Evolutionary conservation across 2,888 invertebrate genomes (phyloP), one percentile per base, ranked within the genome.

Genomic region (Julus scandinavius): DNA sequence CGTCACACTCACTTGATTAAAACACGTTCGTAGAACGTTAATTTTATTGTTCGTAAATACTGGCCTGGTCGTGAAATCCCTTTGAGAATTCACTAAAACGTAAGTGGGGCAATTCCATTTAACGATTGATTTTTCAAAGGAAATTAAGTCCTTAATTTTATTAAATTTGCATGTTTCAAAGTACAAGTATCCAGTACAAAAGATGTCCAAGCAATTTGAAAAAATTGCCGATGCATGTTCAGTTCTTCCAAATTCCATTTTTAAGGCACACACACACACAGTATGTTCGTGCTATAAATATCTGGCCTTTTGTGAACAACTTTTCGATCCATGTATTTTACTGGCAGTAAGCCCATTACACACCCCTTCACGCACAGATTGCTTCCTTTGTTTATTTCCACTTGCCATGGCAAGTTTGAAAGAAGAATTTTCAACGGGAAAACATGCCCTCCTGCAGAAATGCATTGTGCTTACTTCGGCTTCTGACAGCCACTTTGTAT

Each of bases 1-100:
- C 63, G 63, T 63, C 63, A 63, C 63, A 63, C n/a, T 63, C 63
- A 63, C 63, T 63, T 63, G 63, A 63, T 63, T 63, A 63, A 63
- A 63, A 17, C 63, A 5, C 63, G n/a, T n/a, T 63, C 63, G n/a
- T 63, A 63, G n/a, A 4, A 63, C 63, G 2, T n/a, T n/a, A 17
- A n/a, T 63, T 49, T 63, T 63, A n/a, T 63, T 63, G 63, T 63
- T 63, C 63, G 63, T 63, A 63, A 63, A 63, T 63, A 63, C 20
- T 63, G 63, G 5, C 63, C 63, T n/a, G 63, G n/a, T n/a, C n/a
- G 2, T 17, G n/a, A 63, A 63, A 63, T 63, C 63, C n/a, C 63
- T 63, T 63, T n/a, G 63, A 63, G 63, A n/a, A n/a, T 63, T 63
- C 63, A n/a, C 63, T 4, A n/a, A n/a, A n/a, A n/a, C n/a, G n/a